Conservation (phyloP, 1,140 invertebrate genomes). For the Drosophila kikkawai region DNA sequence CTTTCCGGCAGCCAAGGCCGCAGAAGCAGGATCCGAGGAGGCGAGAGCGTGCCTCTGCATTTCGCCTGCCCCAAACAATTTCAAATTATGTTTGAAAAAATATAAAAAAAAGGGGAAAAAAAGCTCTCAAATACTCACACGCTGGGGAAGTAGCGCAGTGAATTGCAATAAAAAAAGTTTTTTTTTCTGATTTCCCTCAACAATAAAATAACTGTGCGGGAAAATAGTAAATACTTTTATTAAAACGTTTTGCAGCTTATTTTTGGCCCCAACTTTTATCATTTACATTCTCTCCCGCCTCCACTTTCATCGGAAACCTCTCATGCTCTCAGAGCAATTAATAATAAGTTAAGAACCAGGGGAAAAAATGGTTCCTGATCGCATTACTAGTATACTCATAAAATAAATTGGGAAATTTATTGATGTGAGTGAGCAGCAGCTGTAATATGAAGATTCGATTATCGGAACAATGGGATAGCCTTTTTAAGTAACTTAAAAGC, state of each 20-base stretch:
- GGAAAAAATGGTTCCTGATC: constrained; percentile 20
- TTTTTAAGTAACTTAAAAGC: not conserved
- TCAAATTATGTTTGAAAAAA: constrained; percentile 76
- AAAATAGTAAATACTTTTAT: constrained; percentile 81
- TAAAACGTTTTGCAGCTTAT: constrained; percentile 75
- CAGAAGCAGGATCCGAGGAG: constrained; percentile 23
- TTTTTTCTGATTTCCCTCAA: constrained; percentile 71
- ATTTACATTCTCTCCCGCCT: constrained; percentile 30
- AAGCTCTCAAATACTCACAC: not conserved
- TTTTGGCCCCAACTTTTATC: constrained; percentile 65
- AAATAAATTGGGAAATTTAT: constrained; percentile 3
- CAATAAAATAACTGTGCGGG: constrained; percentile 78
- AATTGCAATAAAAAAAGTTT: constrained; percentile 72
- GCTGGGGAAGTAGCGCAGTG: constrained; percentile 4
- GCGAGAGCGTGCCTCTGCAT: constrained; percentile 69
- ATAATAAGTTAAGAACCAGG: constrained; percentile 38
- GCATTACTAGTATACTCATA: constrained; percentile 9
- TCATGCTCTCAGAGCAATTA: constrained; percentile 43
- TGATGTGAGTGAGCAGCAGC: constrained; percentile 6
- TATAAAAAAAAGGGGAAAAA: constrained; percentile 5
- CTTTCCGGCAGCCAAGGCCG: constrained; percentile 58
- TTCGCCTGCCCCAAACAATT: constrained; percentile 69
- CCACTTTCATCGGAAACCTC: constrained; percentile 7
- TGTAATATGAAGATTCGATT: constrained; percentile 1
- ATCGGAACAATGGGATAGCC: not conserved